Evolutionary conservation across 2,888 invertebrate species (phyloP).

Genomic region (Tolmerus cingulatus): DNA sequence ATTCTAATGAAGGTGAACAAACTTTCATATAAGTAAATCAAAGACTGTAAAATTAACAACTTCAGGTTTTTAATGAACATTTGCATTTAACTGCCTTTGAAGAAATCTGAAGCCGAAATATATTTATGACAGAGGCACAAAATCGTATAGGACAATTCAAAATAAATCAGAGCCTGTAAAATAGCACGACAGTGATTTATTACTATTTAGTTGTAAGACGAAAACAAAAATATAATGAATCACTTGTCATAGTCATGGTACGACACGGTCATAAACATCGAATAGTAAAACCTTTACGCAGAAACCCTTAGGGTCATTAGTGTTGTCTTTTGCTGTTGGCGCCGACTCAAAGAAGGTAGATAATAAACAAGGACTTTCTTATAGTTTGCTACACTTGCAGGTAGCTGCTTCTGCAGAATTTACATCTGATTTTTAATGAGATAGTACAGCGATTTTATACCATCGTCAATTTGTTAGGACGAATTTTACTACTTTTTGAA

Average conservation of each 20-base stretch:
- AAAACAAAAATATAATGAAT: not conserved
- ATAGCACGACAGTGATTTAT: not conserved
- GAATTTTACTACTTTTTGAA: not conserved
- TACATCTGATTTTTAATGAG: not conserved
- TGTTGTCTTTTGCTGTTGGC: not conserved
- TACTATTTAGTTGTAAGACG: not conserved
- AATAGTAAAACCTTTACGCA: not conserved
- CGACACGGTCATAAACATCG: not conserved
- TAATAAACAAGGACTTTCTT: not conserved
- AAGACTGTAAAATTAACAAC: not conserved
- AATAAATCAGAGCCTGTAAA: not conserved
- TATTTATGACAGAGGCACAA: not conserved
- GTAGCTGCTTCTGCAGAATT: not conserved
- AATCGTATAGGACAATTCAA: not conserved
- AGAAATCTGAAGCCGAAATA: not conserved
- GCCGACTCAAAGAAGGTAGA: not conserved
- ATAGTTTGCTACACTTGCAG: not conserved
- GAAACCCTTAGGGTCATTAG: not conserved
- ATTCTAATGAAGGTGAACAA: too few species aligned
- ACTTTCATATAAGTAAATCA: not conserved
- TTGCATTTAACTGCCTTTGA: not conserved
- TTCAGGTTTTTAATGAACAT: not conserved
- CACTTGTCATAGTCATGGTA: not conserved
- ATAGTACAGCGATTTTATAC: not conserved
- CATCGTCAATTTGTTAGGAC: not conserved